phyloP scores from a whole-genome alignment of 2,113 vertebrate genomes.

The Daphoenositta chrysoptera region DNA sequence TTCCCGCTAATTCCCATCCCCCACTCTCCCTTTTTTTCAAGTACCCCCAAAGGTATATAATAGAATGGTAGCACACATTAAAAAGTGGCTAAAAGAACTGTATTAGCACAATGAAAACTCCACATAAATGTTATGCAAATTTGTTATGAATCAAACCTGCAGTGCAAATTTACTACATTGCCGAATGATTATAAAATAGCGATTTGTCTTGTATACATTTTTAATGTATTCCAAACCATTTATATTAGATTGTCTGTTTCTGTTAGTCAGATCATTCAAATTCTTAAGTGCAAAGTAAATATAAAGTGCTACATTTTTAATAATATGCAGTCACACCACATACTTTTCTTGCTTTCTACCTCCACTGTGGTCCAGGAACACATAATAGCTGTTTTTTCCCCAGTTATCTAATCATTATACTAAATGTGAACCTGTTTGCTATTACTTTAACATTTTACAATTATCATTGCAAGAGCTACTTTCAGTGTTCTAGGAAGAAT shows the following conservation, averaged over 20 bases:
- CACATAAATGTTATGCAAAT: conserved; percentile 70
- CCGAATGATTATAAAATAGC: conserved; percentile 62
- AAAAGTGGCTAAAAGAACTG: conserved; percentile 51
- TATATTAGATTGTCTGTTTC: conserved; percentile 66
- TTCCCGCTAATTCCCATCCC: background rate
- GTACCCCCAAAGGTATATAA: conserved; percentile 36
- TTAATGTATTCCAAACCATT: conserved; percentile 65
- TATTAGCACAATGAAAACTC: conserved; percentile 56
- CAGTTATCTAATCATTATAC: conserved; percentile 73
- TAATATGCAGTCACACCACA: conserved; percentile 39
- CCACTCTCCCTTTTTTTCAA: background rate
- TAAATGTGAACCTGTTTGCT: conserved; percentile 56
- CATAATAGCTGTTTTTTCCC: conserved; percentile 71
- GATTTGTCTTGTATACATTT: conserved; percentile 68
- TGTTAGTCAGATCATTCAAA: conserved; percentile 66
- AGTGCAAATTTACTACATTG: conserved; percentile 66
- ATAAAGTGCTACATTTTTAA: conserved; percentile 63
- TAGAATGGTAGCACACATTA: conserved; percentile 1
- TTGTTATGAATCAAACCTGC: conserved; percentile 66
- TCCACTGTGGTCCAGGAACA: conserved; percentile 66
- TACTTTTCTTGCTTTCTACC: conserved; percentile 61
- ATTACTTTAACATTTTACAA: conserved; percentile 69
- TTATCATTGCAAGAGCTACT: conserved; percentile 64
- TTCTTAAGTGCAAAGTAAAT: conserved; percentile 72
- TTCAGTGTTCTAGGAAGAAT: conserved; percentile 58